phyloP scores from a whole-genome alignment of 2,113 vertebrate genomes.

The Eudyptes chrysolophus region DNA sequence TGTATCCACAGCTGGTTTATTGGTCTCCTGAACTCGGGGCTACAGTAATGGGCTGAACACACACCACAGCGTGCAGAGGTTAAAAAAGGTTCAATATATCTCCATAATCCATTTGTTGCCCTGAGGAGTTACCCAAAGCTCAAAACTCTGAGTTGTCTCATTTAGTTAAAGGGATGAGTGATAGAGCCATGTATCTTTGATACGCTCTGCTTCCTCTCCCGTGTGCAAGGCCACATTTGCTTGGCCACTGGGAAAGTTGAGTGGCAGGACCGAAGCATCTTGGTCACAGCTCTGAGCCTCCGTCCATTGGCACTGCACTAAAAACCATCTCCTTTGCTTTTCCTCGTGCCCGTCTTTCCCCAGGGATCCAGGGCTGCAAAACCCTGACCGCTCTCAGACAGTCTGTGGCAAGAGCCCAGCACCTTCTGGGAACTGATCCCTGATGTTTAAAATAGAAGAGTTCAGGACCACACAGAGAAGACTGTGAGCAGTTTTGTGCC shows the following conservation, averaged over 20 bases:
- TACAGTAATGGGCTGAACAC: not conserved
- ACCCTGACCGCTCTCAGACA: not conserved
- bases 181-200: not conserved
- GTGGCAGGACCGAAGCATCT: not conserved
- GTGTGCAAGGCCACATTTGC: not conserved
- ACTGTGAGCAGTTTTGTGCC: not conserved
- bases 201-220: not conserved
- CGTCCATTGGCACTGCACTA: not conserved
- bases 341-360: not conserved
- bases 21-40: not conserved
- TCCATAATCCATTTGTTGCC: not conserved
- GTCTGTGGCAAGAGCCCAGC: not conserved
- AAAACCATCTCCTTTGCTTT: not conserved
- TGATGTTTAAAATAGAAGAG: not conserved
- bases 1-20: not conserved
- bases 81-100: not conserved
- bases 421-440: not conserved
- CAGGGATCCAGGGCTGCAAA: not conserved
- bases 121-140: not conserved
- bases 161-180: not conserved
- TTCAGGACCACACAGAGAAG: not conserved
- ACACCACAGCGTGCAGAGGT: too few species aligned
- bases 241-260: not conserved
- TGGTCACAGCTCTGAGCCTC: not conserved
- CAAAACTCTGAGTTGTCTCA: not conserved